Percentiles rank a stretch among this genome's conserved stretches.
phyloP scores from a whole-genome alignment of 2,888 invertebrate species.

The Crematogaster levior region DNA sequence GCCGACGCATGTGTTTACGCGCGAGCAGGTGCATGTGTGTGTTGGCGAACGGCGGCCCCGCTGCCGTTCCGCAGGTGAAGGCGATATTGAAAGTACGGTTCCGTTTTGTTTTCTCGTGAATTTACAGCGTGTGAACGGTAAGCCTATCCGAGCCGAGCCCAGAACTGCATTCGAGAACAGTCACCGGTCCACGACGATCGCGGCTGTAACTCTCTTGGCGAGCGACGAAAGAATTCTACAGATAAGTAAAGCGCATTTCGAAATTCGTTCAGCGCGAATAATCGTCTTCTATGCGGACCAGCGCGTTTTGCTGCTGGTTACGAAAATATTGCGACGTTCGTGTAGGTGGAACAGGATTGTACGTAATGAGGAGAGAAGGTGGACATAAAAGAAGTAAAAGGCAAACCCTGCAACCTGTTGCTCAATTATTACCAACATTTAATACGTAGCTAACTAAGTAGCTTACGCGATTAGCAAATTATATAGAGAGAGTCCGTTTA shows the following conservation, averaged over 20 bases:
- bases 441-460: conserved; percentile 48
- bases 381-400: conserved; percentile 62
- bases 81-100: conserved; percentile 80
- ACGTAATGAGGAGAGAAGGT: conserved; percentile 31
- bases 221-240: not conserved
- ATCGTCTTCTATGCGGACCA: conserved; percentile 10
- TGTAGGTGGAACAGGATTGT: conserved; percentile 64
- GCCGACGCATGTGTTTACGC: conserved; percentile 41
- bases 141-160: conserved; percentile 27
- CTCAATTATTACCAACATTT: conserved; percentile 58
- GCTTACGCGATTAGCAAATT: conserved; percentile 48
- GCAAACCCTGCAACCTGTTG: conserved; percentile 51
- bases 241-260: not conserved
- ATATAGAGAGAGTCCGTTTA: conserved; percentile 43
- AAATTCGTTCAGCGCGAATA: conserved; percentile 15
- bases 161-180: conserved; percentile 51
- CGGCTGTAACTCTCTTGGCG: not conserved
- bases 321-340: conserved; percentile 56
- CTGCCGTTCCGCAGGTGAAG: conserved; percentile 77
- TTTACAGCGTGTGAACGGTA: conserved; percentile 76
- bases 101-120: conserved; percentile 78
- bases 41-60: conserved; percentile 55
- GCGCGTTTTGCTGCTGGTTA: conserved; percentile 48
- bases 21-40: conserved; percentile 24
- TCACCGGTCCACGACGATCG: conserved; percentile 1